Percentiles rank a stretch among this genome's conserved stretches.
phyloP scores from a whole-genome alignment of 2,888 invertebrate genomes.

The Eucriotettix oculatus region DNA sequence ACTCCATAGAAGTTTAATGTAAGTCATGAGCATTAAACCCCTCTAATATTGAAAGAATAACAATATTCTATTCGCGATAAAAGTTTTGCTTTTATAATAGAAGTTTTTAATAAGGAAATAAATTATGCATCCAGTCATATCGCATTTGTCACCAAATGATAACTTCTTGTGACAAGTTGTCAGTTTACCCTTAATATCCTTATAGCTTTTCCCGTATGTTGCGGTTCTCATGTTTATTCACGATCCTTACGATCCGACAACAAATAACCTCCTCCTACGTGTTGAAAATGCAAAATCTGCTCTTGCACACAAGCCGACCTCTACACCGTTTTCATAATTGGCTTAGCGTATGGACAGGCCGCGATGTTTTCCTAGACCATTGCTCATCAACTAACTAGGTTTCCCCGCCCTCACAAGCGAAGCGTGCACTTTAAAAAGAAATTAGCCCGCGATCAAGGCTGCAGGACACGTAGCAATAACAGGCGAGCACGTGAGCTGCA shows the following conservation, averaged over 20 bases:
- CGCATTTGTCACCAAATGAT: too few relatives aligned
- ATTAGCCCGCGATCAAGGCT: conserved; percentile 10
- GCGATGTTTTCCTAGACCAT: conserved; percentile 7
- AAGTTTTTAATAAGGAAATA: too few relatives aligned
- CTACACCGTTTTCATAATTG: neutral
- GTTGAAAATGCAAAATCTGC: neutral
- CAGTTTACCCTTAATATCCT: too few relatives aligned
- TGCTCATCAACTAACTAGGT: conserved; percentile 11
- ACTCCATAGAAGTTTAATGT: too few relatives aligned
- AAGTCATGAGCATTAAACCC: too few relatives aligned
- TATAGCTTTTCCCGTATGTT: too few relatives aligned
- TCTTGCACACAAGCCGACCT: neutral
- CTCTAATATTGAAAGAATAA: too few relatives aligned
- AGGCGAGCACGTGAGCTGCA: conserved; percentile 10
- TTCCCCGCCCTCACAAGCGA: neutral
- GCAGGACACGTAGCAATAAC: conserved; percentile 13
- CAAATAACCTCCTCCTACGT: neutral
- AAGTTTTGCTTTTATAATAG: too few relatives aligned
- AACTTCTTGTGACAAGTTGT: too few relatives aligned
- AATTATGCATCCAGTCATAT: too few relatives aligned
- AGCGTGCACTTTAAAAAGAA: conserved; percentile 13
- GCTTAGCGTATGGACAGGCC: neutral
- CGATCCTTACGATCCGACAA: neutral
- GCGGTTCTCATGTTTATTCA: neutral
- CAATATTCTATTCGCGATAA: too few relatives aligned